Percentiles rank a stretch among this genome's conserved stretches.
Evolutionary conservation across 2,113 vertebrate genomes (phyloP).

Genomic region (Ardeotis arabs): DNA sequence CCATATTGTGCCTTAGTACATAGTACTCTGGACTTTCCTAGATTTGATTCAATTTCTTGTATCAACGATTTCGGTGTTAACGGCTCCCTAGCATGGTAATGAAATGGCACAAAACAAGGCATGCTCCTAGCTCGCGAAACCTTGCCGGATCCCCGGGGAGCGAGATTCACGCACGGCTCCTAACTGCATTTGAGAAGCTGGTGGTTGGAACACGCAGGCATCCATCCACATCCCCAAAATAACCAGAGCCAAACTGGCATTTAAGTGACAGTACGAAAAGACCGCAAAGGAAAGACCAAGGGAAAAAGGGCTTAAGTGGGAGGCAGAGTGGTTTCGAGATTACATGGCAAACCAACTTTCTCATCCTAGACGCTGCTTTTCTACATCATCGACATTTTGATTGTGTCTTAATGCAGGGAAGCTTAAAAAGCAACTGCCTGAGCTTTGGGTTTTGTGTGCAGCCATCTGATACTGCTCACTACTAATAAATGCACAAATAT

Average conservation of each 20-base stretch:
- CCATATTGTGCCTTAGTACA: background rate
- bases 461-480: background rate
- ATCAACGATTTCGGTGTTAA: background rate
- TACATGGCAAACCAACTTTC: constrained; percentile 5
- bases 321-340: constrained; percentile 21
- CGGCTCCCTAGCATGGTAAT: background rate
- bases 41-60: background rate
- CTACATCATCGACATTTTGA: background rate
- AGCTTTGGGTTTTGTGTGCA: background rate
- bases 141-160: background rate
- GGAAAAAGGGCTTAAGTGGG: background rate
- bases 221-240: constrained; percentile 1
- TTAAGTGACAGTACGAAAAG: constrained; percentile 4
- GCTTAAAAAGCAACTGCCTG: background rate
- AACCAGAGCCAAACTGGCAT: background rate
- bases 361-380: background rate
- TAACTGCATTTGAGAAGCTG: background rate
- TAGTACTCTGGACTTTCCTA: background rate
- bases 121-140: background rate
- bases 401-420: background rate
- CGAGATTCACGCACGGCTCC: background rate
- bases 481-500: background rate
- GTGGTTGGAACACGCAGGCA: background rate
- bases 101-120: background rate
- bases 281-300: constrained; percentile 13